phyloP scores from a whole-genome alignment of 2,113 vertebrate species.

The Recurvirostra avosetta region DNA sequence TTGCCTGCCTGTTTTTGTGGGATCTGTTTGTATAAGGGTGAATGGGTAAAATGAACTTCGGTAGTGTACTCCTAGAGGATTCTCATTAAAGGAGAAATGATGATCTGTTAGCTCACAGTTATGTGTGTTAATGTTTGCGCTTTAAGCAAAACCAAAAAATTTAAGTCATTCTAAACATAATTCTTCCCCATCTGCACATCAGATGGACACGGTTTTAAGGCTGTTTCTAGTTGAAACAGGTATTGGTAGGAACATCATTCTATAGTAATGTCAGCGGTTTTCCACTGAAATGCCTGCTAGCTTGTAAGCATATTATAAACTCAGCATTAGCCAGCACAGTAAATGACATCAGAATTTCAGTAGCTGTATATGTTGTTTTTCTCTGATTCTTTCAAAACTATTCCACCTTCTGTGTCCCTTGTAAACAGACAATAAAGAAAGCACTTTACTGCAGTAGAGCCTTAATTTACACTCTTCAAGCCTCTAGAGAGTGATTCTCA shows the following conservation, averaged over 20 bases:
- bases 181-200: background rate
- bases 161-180: background rate
- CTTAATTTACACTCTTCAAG: background rate
- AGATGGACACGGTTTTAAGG: background rate
- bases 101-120: background rate
- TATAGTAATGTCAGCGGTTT: background rate
- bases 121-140: background rate
- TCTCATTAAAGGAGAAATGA: background rate
- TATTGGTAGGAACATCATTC: background rate
- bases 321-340: background rate
- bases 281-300: background rate
- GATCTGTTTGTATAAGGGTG: background rate
- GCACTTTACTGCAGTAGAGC: background rate
- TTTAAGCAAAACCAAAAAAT: background rate
- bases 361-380: background rate
- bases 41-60: background rate
- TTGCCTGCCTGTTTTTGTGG: background rate
- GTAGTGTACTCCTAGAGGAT: background rate
- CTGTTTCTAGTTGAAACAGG: background rate
- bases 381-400: background rate
- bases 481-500: background rate
- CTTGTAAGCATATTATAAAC: background rate
- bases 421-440: background rate
- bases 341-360: background rate
- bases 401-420: background rate